Evolutionary conservation across 2,113 vertebrate species (phyloP), one percentile per base, ranked within the genome.

Genomic region (Mobula hypostoma): DNA sequence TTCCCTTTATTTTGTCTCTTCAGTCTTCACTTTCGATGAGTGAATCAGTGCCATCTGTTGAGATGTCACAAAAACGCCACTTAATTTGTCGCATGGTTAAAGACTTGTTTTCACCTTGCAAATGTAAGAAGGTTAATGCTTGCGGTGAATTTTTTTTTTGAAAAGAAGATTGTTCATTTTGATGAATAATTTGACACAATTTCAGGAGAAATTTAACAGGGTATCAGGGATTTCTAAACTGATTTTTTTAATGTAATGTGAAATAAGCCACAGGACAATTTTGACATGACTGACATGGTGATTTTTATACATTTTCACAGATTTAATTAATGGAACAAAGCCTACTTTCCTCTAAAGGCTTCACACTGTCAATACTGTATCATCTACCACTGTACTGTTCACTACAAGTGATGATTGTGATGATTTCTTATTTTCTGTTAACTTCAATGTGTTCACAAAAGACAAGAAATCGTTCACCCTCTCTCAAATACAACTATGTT

Each of bases 1-100:
- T 95, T 96, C 95, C 48, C 32, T 72, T 77, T 68, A 48, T 78
- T 61, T 61, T 83, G 56, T 40, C 72, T 48, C 94, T 70, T 61
- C 68, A 94, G 95, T 94, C 94, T 95, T 82, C 82, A 93, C 85
- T 92, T 76, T 27, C 95, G 95, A 95, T 92, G 94, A 96, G 95
- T 95, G 94, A 96, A 96, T 95, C 94, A 27, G 94, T 96, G 96
- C 95, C 97, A 97, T 96, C 96, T 97, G 97, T 96, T 96, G 95
- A 94, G 83, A 94, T 94, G 95, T 96, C 96, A 96, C 96, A 97
- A 95, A 95, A 95, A 95, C 95, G 96, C 95, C 96, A 95, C 96
- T 97, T 98, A 95, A 96, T 96, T 96, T 97, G 94, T 95, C 95
- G 95, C 11, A 0, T 95, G 96, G 97, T 96, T 96, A 96, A 97